Evolutionary conservation across 1,140 invertebrate species (phyloP).

Genomic region (Aplysia californica): DNA sequence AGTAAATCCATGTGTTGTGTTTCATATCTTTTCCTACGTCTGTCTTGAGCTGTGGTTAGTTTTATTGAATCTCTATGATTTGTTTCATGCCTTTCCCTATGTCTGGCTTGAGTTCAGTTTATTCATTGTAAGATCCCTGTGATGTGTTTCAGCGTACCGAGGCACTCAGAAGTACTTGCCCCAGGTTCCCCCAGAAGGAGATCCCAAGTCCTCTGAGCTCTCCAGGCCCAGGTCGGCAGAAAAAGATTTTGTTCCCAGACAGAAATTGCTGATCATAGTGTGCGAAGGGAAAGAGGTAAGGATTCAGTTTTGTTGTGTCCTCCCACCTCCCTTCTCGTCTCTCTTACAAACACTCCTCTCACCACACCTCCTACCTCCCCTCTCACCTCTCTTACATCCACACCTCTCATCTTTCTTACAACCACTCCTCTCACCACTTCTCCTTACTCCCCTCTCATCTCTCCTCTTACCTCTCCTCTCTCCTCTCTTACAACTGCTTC

Average conservation of each 20-base stretch:
- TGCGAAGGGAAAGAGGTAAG: slow-evolving; percentile 74
- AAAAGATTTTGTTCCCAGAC: slow-evolving; percentile 74
- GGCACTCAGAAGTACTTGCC: slow-evolving; percentile 49
- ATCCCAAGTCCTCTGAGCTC: background rate
- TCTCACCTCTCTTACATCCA: background rate
- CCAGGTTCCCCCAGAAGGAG: slow-evolving; percentile 28
- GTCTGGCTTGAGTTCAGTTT: background rate
- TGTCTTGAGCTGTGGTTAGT: background rate
- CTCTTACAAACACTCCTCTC: background rate
- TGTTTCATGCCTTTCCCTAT: background rate
- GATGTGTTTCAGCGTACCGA: slow-evolving; percentile 40
- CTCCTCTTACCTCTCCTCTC: no score
- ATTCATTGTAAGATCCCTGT: background rate
- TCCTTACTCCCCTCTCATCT: no score
- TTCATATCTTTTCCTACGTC: background rate
- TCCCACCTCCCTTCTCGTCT: background rate
- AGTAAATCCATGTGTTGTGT: background rate
- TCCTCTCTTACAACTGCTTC: no score
- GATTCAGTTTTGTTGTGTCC: background rate
- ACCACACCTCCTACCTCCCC: background rate
- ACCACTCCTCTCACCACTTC: no score
- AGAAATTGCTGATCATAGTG: slow-evolving; percentile 75
- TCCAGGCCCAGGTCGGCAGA: slow-evolving; percentile 1
- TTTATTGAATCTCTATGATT: background rate
- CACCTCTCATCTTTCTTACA: background rate